Percentiles rank a stretch among this genome's conserved stretches.
Evolutionary conservation across 2,888 invertebrate genomes (phyloP).

Genomic region (Gerris lacustris): DNA sequence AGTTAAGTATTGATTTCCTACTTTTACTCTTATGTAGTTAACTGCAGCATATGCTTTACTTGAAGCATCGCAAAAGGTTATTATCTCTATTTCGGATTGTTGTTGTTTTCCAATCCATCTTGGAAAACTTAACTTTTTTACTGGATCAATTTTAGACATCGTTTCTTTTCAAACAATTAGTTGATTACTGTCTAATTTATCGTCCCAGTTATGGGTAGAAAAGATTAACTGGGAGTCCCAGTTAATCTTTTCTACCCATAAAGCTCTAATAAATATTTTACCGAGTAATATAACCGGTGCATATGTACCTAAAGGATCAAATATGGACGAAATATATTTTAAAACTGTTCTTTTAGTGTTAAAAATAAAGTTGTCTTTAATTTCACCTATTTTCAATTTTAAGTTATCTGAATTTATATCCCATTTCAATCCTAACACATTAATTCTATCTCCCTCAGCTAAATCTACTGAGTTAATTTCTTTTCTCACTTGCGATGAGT

Average conservation of each 20-base stretch:
- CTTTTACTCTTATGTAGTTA: neutral
- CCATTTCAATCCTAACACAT: neutral
- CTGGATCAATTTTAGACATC: neutral
- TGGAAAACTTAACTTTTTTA: neutral
- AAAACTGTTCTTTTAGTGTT: no score
- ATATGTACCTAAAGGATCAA: neutral
- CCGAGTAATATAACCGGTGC: neutral
- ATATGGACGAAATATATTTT: neutral
- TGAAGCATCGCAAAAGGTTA: slow-evolving; percentile 7
- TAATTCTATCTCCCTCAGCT: neutral
- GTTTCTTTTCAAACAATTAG: neutral
- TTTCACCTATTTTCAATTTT: neutral
- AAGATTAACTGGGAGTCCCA: no score
- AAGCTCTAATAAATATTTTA: neutral
- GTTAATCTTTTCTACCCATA: neutral
- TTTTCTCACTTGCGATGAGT: neutral
- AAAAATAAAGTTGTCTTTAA: neutral
- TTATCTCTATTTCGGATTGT: neutral
- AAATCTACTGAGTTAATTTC: neutral
- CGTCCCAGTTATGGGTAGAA: neutral
- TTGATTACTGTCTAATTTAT: neutral
- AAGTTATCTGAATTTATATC: neutral
- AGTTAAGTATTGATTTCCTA: neutral
- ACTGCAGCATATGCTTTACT: neutral
- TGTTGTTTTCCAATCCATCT: neutral